Evolutionary conservation across 2,113 vertebrate genomes (phyloP), one percentile per base, ranked within the genome.

Genomic region (Otocyon megalotis): DNA sequence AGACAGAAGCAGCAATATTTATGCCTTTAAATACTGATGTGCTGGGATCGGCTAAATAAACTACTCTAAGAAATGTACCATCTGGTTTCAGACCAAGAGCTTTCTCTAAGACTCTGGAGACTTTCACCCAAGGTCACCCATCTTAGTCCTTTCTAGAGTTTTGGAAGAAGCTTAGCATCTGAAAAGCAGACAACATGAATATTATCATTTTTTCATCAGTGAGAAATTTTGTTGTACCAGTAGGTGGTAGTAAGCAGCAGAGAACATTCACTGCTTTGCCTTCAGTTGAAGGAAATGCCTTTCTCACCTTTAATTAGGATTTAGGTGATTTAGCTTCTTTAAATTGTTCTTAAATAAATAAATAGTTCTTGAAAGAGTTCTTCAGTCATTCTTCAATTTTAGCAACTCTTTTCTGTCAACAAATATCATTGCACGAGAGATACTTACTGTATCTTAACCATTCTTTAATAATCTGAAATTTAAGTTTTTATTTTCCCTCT

Each of bases 11-110:
- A 76, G 77, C 53, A 92, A 37, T 97, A 97, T 96, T 97, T 96
- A 97, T 97, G 88, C 69, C 60, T 96, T 95, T 97, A 97, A 97
- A 84, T 96, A 93, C 93, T 28, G 77, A 92, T 95, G 60, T 92
- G 60, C 88, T 96, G 81, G 90, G 48, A 96, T 24, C n/a, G 90
- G 80, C 92, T 81, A 69, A 88, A 92, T 82, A 93, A 97, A 95
- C 24, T 72, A 17, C 85, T 95, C 35, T 76, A 81, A 81, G 80
- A 96, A 76, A 84, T 80, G 20, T 77, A 26, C 71, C 84, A 72
- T 95, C 90, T 97, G 88, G 67, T 79, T 97, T 94, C 24, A 93
- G 58, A 53, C 26, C 65, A 26, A 82, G 53, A 53, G 37, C 60
- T 90, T 95, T 92, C 19, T 74, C 37, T 90, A 56, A 43, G 58